Base-by-base conservation (phyloP, 1,140 invertebrate genomes). In the Drosophila grimshawi region DNA sequence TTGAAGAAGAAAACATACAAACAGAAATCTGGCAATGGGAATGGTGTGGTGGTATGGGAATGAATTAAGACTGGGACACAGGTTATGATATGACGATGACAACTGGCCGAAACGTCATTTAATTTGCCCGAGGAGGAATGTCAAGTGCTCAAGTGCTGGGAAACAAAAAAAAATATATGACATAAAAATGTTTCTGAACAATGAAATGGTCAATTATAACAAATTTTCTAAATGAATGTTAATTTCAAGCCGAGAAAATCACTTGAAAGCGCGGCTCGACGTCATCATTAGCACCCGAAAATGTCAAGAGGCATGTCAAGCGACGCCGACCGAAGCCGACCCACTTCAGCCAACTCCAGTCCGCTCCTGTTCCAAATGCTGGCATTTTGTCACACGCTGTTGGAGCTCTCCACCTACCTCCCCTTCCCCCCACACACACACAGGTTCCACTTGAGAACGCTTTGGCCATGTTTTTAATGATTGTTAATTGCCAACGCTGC, bases 121-220 rank as follows among this genome's bases (percentile, higher is more conserved):
- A 74, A 68, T 60, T 61, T 55, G 49, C 41, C 37, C 56, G 48
- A 30, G 66, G 56, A 66, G 49, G 55, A 4, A n/a, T 65, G 61
- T 65, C 49, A 55, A 76, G 73, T 76, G 69, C 35, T 10, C 39
- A 29, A 48, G 49, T 64, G 39, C 32, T 32, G 51, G 68, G 35
- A 63, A 19, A 61, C 7, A 61, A 33, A 10, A 2, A 45, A 19
- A 27, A 35, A 48, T 7, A 39, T 39, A 45, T 8, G 35, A 43
- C 37, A 43, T 41, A 56, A 71, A 33, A 57, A 56, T 46, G 59
- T 75, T 41, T 43, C 33, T 57, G 48, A 46, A 81, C 62, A 65
- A 81, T 86, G 68, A 85, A 86, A 78, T 83, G 85, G 63, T 77
- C 85, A 89, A 88, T 88, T 88, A 88, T 89, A 80, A 81, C 80